phyloP scores from a whole-genome alignment of 2,113 vertebrate species.

The Prunella fulvescens region DNA sequence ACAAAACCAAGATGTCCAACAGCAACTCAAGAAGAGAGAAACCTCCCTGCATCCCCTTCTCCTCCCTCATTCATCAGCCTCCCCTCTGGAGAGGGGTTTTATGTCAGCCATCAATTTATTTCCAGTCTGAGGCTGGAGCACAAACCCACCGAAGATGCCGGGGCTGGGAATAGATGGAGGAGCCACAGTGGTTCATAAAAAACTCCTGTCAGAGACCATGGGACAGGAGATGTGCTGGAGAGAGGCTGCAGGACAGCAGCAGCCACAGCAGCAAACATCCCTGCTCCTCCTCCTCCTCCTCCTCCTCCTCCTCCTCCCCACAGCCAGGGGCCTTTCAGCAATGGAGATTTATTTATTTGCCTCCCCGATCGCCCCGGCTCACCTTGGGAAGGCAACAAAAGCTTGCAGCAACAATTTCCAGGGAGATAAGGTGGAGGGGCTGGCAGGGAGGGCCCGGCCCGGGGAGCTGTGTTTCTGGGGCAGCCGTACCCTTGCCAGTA shows the following conservation, averaged over 20 bases:
- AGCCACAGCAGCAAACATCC: background rate
- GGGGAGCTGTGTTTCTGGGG: slow-evolving; percentile 29
- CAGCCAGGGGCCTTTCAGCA: background rate
- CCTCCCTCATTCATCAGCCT: slow-evolving; percentile 63
- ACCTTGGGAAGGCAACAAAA: slow-evolving; percentile 58
- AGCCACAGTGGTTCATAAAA: background rate
- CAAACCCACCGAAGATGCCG: background rate
- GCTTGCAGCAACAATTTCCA: slow-evolving; percentile 53
- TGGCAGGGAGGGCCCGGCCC: background rate
- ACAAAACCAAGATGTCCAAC: background rate
- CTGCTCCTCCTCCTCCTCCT: background rate
- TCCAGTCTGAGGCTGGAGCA: slow-evolving; percentile 58
- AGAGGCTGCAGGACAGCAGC: background rate
- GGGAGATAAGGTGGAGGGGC: slow-evolving; percentile 1
- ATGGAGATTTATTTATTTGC: slow-evolving; percentile 52
- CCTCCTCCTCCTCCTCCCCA: background rate
- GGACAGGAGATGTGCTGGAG: background rate
- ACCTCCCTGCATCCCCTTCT: background rate
- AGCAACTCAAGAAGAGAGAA: background rate
- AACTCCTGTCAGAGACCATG: slow-evolving; percentile 29
- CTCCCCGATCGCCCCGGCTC: slow-evolving; percentile 33
- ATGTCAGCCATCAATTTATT: slow-evolving; percentile 71
- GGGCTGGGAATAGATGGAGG: slow-evolving; percentile 36
- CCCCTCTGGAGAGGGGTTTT: slow-evolving; percentile 54
- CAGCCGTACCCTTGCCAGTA: background rate